phyloP scores from a whole-genome alignment of 2,888 invertebrate genomes.

The Nomada ferruginata region DNA sequence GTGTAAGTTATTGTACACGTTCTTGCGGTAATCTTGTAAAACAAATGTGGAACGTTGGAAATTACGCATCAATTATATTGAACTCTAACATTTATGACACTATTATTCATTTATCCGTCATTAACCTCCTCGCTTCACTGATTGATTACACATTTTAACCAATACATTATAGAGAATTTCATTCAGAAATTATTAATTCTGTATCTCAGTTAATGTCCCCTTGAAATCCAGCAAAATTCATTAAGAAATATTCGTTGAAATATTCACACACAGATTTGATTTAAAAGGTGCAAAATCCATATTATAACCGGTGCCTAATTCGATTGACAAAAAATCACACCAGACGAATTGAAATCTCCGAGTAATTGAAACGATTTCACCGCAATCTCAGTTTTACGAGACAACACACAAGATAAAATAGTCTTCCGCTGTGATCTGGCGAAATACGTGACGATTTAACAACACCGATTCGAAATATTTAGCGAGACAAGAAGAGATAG shows the following conservation, averaged over 20 bases:
- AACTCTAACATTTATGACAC: constrained; percentile 5
- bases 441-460: constrained; percentile 4
- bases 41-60: not conserved
- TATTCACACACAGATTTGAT: constrained; percentile 5
- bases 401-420: not conserved
- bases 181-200: no score
- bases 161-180: no score
- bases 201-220: no score
- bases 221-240: not conserved
- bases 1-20: not conserved
- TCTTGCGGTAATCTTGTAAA: not conserved
- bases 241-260: constrained; percentile 10
- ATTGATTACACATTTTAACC: constrained; percentile 3
- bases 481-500: not conserved
- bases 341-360: constrained; percentile 8
- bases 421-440: no score
- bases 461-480: not conserved
- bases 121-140: not conserved
- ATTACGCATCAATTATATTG: constrained; percentile 8
- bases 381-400: not conserved
- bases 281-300: constrained; percentile 35
- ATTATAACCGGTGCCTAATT: constrained; percentile 8
- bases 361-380: not conserved
- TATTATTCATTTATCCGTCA: not conserved
- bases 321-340: not conserved